These are phyloP conservation scores for Pogonophryne albipinna DNA, from an alignment of 2,797 vertebrate genomes.

Conservation along the genomic window DNA sequence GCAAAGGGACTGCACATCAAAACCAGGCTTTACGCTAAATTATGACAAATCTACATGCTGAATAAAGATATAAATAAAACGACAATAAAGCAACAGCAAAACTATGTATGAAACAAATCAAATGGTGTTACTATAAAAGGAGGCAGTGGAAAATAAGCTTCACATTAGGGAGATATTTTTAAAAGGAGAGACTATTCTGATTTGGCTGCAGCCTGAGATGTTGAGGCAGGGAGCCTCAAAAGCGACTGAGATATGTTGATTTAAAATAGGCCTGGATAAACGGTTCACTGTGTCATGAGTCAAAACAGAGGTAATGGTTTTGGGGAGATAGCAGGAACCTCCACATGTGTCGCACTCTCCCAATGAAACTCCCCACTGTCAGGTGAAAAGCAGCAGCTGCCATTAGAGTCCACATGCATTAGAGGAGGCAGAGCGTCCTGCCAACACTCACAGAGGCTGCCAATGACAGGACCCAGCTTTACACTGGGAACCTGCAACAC, in stretches of 20 bases:
- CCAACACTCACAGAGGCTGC: slow-evolving; percentile 33
- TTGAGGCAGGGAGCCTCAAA: slow-evolving; percentile 5
- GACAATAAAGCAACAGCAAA: background rate
- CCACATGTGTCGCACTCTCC: slow-evolving; percentile 19
- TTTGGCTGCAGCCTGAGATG: slow-evolving; percentile 7
- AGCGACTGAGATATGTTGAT: slow-evolving; percentile 11
- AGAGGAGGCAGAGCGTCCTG: slow-evolving; percentile 45
- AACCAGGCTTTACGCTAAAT: background rate
- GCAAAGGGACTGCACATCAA: background rate
- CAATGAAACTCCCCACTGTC: slow-evolving; percentile 34
- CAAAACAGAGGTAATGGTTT: slow-evolving; percentile 43
- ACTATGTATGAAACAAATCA: background rate
- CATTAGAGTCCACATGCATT: slow-evolving; percentile 42
- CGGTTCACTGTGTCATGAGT: slow-evolving; percentile 27
- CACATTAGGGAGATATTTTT: background rate
- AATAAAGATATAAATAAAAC: background rate
- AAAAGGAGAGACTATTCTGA: slow-evolving; percentile 1
- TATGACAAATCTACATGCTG: too few relatives aligned
- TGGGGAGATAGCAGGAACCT: slow-evolving; percentile 23
- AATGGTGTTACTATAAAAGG: background rate
- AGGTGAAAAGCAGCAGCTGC: slow-evolving; percentile 41
- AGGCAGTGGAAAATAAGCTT: background rate
- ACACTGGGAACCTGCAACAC: slow-evolving; percentile 14
- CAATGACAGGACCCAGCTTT: slow-evolving; percentile 16
- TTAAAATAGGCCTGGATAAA: slow-evolving; percentile 26